phyloP scores from a whole-genome alignment of 2,888 invertebrate species.

The Elgonia sp. region DNA sequence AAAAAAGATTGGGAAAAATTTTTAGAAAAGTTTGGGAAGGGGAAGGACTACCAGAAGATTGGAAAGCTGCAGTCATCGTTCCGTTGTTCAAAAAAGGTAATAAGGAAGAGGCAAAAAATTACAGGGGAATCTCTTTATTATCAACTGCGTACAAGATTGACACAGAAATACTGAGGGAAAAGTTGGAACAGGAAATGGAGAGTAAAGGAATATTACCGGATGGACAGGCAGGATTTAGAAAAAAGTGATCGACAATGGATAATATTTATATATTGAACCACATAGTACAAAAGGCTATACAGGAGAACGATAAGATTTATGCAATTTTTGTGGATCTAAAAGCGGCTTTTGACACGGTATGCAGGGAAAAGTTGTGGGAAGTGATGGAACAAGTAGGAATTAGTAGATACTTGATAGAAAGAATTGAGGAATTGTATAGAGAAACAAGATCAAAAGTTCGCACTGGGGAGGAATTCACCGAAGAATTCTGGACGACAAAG shows the following conservation, averaged over 20 bases:
- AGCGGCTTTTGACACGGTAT: not conserved
- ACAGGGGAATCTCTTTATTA: not conserved
- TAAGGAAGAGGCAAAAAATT: not conserved
- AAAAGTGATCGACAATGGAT: not conserved
- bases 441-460: not conserved
- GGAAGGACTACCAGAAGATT: not conserved
- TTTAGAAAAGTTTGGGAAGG: not conserved
- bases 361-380: not conserved
- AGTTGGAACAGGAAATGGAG: constrained; percentile 1
- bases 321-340: constrained; percentile 1
- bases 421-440: not conserved
- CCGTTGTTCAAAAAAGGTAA: not conserved
- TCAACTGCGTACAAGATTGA: not conserved
- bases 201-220: constrained; percentile 12
- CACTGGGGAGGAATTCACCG: too few species aligned
- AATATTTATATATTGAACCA: constrained; percentile 13
- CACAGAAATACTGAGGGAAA: not conserved
- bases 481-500: not conserved
- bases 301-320: not conserved
- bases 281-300: not conserved
- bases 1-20: not conserved
- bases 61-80: not conserved
- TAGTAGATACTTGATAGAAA: not conserved
- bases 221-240: not conserved
- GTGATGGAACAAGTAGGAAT: not conserved